These are phyloP conservation scores for Phymorhynchus buccinoides DNA, from an alignment of 1,140 invertebrate genomes.

Conservation along the genomic window DNA sequence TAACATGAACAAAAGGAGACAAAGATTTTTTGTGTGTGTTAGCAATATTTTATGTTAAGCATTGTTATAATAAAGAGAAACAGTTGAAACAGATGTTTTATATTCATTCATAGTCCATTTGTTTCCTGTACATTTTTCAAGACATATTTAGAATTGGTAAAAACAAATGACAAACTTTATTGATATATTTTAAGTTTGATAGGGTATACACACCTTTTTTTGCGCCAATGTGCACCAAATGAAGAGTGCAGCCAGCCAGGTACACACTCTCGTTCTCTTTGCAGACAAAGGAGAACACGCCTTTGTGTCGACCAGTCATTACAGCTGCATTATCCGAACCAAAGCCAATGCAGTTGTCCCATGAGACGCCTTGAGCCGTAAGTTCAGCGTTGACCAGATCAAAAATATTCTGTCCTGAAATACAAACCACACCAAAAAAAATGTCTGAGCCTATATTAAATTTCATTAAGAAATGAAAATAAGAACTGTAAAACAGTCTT, in stretches of 20 bases:
- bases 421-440: neutral
- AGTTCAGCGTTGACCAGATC: conserved; percentile 10
- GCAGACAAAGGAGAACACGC: neutral
- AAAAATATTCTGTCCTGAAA: conserved; percentile 25
- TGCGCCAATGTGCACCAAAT: conserved; percentile 14
- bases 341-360: conserved; percentile 5
- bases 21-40: no score
- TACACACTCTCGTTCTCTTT: neutral
- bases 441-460: no score
- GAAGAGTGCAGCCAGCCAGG: neutral
- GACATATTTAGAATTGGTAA: no score
- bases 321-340: neutral
- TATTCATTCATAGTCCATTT: no score
- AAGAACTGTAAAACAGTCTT: no score
- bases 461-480: no score
- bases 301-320: conserved; percentile 1
- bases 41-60: no score
- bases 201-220: neutral
- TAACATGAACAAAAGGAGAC: no score
- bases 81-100: no score
- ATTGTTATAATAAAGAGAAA: no score
- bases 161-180: neutral
- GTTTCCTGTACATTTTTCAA: no score
- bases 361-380: neutral
- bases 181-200: no score